phyloP scores from a whole-genome alignment of 2,888 invertebrate species.

The Rhimphoctona megacephalus region DNA sequence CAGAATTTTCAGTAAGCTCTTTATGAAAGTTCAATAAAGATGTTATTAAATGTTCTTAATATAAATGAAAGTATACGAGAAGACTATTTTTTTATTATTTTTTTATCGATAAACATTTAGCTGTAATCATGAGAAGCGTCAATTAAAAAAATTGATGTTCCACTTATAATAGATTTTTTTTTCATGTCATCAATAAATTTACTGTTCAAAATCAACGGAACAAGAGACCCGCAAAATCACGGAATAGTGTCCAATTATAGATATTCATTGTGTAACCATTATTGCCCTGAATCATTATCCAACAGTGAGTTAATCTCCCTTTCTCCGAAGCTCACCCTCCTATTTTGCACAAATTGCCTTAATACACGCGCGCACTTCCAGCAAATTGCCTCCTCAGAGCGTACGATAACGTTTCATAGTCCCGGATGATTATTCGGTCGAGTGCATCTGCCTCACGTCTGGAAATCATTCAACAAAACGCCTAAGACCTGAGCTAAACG shows the following conservation, averaged over 20 bases:
- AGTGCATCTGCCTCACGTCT: conserved; percentile 62
- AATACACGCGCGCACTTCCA: conserved; percentile 66
- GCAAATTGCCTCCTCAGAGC: conserved; percentile 66
- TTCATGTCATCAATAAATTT: not conserved
- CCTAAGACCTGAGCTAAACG: conserved; percentile 45
- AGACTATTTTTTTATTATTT: not conserved
- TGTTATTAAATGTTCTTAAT: too few species aligned
- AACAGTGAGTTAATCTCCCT: conserved; percentile 55
- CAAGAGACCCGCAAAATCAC: not conserved
- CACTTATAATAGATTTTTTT: not conserved
- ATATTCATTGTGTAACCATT: conserved; percentile 27
- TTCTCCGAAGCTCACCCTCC: conserved; percentile 40
- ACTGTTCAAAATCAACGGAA: not conserved
- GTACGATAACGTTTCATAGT: conserved; percentile 64
- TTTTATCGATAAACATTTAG: not conserved
- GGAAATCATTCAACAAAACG: conserved; percentile 62
- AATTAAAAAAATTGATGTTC: not conserved
- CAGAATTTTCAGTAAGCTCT: not conserved
- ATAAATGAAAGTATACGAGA: too few species aligned
- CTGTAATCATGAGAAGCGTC: not conserved
- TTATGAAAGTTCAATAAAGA: not conserved
- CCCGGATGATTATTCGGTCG: conserved; percentile 65
- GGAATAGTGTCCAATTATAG: conserved; percentile 30
- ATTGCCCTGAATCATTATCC: conserved; percentile 52
- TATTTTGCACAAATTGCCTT: conserved; percentile 64